A percentile compares a stretch with the other conserved stretches of the same genome.
Conservation (phyloP, 2,888 invertebrate species). For the Philonicus albiceps region DNA sequence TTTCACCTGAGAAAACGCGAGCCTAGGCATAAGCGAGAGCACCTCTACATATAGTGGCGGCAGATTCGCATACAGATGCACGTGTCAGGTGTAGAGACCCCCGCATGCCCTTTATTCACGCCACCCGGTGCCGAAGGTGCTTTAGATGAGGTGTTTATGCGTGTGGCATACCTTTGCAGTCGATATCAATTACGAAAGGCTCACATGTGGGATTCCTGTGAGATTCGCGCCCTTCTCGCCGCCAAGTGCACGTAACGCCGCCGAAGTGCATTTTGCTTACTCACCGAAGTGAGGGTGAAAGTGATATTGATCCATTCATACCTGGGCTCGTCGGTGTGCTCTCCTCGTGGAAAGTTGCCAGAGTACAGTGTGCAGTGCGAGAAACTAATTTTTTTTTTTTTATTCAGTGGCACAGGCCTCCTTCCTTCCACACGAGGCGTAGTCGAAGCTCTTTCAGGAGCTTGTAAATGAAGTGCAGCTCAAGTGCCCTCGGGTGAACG, state of each 20-base stretch:
- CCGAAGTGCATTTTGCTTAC: slow-evolving; percentile 22
- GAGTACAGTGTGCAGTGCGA: neutral
- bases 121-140: neutral
- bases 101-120: neutral
- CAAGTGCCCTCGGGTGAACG: slow-evolving; percentile 1
- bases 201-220: slow-evolving; percentile 1
- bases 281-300: slow-evolving; percentile 33
- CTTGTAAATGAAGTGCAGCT: slow-evolving; percentile 1
- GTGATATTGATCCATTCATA: slow-evolving; percentile 30
- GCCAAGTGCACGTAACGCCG: slow-evolving; percentile 4
- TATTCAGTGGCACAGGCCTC: neutral
- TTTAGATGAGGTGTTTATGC: slow-evolving; percentile 25
- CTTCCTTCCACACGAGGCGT: slow-evolving; percentile 9
- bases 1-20: neutral
- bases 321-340: neutral
- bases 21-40: neutral
- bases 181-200: slow-evolving; percentile 33
- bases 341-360: neutral
- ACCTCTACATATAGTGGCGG: neutral
- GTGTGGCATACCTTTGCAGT: slow-evolving; percentile 7
- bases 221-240: slow-evolving; percentile 21
- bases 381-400: slow-evolving; percentile 35
- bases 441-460: neutral
- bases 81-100: neutral
- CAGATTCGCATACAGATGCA: neutral